Conservation (phyloP, 2,113 vertebrate species). For the Elanoides forficatus region DNA sequence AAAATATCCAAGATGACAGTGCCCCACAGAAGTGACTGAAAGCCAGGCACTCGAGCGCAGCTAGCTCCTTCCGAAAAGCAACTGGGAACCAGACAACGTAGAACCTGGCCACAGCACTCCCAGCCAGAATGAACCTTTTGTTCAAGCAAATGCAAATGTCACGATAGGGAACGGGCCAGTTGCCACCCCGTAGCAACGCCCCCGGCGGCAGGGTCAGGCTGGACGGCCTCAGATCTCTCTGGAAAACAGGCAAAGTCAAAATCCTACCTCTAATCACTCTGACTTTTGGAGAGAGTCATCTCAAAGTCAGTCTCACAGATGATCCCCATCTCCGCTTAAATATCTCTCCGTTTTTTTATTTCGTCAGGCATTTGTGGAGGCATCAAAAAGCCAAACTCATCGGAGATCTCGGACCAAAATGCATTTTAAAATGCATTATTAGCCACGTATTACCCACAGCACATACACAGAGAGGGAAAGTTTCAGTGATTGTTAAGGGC, state of each 20-base stretch:
- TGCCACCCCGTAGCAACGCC: neutral
- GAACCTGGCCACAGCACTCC: neutral
- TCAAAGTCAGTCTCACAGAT: neutral
- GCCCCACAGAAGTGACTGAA: neutral
- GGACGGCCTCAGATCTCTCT: neutral
- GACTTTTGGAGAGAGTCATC: neutral
- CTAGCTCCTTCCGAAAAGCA: neutral
- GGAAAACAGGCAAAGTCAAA: neutral
- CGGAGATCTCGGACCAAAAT: neutral
- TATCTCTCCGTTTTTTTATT: fast-evolving
- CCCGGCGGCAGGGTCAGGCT: neutral
- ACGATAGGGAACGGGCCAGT: neutral
- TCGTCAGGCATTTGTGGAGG: neutral
- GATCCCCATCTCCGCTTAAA: neutral
- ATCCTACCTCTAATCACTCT: neutral
- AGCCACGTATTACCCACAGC: neutral
- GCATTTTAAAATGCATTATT: neutral
- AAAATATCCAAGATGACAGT: neutral
- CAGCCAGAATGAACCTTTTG: neutral
- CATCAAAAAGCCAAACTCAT: neutral
- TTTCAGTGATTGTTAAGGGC: neutral
- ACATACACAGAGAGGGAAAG: fast-evolving
- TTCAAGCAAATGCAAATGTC: neutral
- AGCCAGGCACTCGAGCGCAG: neutral
- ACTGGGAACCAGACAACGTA: fast-evolving